Percentiles rank a stretch among this genome's conserved stretches.
These are phyloP conservation scores for Hyposoter didymator DNA, from an alignment of 2,888 invertebrate genomes.

Conservation along the genomic window DNA sequence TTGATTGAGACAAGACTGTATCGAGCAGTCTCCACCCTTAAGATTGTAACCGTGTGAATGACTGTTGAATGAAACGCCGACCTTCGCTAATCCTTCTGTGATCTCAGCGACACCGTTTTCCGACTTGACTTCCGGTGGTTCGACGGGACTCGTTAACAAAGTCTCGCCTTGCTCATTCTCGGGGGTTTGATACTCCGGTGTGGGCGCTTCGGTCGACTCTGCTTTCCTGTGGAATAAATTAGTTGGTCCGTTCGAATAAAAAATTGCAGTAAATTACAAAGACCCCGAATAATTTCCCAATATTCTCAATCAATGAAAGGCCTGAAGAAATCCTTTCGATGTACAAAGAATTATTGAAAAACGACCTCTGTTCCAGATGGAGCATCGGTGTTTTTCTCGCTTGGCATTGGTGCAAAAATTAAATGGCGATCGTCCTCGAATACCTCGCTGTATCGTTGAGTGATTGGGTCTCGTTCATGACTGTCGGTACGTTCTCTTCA, in stretches of 20 bases:
- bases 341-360: background rate
- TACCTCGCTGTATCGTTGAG: conserved; percentile 50
- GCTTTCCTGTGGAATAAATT: conserved; percentile 35
- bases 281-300: too few species aligned
- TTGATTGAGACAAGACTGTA: conserved; percentile 95
- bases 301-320: too few species aligned
- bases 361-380: background rate
- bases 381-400: background rate
- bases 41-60: conserved; percentile 88
- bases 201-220: conserved; percentile 28
- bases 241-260: background rate
- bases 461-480: conserved; percentile 39
- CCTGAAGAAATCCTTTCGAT: too few species aligned
- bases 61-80: conserved; percentile 69
- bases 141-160: conserved; percentile 36
- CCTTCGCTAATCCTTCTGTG: conserved; percentile 72
- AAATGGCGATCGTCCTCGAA: background rate
- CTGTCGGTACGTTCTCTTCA: conserved; percentile 43
- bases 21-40: conserved; percentile 92
- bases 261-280: too few species aligned
- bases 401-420: background rate
- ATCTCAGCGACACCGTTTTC: conserved; percentile 73
- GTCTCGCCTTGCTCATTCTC: conserved; percentile 49
- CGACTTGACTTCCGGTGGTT: conserved; percentile 40
- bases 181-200: conserved; percentile 30